Conservation (phyloP, 2,888 invertebrate genomes). For the Lepidonotus clava region DNA sequence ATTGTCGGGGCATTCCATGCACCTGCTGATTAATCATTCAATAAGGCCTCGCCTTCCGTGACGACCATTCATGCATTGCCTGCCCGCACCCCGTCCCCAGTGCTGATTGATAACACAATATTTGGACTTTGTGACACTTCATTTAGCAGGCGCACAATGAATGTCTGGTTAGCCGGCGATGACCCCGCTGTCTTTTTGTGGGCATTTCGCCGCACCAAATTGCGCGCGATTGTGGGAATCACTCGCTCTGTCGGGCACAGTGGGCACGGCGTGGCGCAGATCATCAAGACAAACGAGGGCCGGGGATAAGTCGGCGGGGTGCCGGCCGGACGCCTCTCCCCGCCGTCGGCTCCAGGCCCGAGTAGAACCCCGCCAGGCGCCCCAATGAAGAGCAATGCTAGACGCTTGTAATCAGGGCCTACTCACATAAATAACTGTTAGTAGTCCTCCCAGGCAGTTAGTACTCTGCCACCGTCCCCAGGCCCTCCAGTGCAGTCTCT, state of each 20-base stretch:
- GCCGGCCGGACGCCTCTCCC: not conserved
- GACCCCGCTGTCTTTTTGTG: not conserved
- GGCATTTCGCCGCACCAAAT: not conserved
- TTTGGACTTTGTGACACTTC: constrained; percentile 40
- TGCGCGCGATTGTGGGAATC: not conserved
- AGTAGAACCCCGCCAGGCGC: not conserved
- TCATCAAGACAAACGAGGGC: constrained; percentile 40
- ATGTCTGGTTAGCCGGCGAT: constrained; percentile 1
- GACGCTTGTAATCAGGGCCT: constrained; percentile 1
- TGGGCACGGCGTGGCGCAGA: not conserved
- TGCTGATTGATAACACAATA: constrained; percentile 28
- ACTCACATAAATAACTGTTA: not conserved
- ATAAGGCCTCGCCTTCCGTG: not conserved
- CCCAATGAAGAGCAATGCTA: not conserved
- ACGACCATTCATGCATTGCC: not conserved
- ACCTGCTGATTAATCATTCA: constrained; percentile 20
- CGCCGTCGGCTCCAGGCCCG: not conserved
- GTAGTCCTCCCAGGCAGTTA: not conserved
- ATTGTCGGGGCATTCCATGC: not conserved
- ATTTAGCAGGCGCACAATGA: constrained; percentile 12
- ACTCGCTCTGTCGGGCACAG: not conserved
- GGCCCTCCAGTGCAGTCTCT: not conserved
- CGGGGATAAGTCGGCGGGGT: constrained; percentile 18
- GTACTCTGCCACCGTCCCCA: not conserved
- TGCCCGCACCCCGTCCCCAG: not conserved